Percentiles rank a stretch among this genome's conserved stretches.
Evolutionary conservation across 2,113 vertebrate species (phyloP).

Genomic region (Brevimyrus niger): DNA sequence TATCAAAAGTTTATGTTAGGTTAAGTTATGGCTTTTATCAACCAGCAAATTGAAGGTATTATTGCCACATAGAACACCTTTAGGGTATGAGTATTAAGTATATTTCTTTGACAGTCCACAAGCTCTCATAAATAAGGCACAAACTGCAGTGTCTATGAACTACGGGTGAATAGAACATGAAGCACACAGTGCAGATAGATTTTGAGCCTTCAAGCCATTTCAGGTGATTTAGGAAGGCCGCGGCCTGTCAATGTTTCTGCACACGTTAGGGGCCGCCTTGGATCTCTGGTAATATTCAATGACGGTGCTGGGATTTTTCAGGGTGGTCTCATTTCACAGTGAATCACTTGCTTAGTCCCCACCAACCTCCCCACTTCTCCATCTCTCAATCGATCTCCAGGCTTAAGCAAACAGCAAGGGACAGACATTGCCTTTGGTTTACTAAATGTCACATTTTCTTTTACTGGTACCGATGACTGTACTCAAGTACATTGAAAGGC

Average conservation of each 20-base stretch:
- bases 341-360: not conserved
- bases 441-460: not conserved
- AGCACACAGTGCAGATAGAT: not conserved
- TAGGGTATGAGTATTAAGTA: not conserved
- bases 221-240: not conserved
- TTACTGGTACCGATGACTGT: not conserved
- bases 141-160: not conserved
- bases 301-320: not conserved
- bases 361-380: not conserved
- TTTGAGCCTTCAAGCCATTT: not conserved
- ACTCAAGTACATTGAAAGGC: not conserved
- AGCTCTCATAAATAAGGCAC: not conserved
- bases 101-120: not conserved
- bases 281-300: not conserved
- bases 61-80: not conserved
- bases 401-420: not conserved
- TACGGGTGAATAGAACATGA: not conserved
- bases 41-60: not conserved
- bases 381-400: not conserved
- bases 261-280: not conserved
- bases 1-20: not conserved
- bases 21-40: not conserved
- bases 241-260: not conserved
- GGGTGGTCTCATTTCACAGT: conserved; percentile 9
- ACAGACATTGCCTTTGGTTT: not conserved